Evolutionary conservation across 2,113 vertebrate species (phyloP).

Genomic region (Gymnarchus niloticus): DNA sequence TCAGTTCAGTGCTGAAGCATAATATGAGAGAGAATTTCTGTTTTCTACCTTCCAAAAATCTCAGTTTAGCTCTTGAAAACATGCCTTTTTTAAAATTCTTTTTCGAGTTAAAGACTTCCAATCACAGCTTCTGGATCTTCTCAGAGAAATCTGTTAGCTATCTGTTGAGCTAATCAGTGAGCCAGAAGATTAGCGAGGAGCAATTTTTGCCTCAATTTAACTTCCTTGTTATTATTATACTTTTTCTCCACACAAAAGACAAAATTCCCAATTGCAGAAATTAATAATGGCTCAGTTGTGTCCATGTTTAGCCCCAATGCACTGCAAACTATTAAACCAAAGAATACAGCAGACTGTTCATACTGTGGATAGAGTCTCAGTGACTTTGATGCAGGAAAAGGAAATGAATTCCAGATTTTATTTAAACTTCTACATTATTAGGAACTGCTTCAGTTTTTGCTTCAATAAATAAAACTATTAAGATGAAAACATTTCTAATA

Average conservation of each 20-base stretch:
- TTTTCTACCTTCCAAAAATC: no score
- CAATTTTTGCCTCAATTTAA: no score
- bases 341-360: neutral
- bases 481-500: constrained; percentile 26
- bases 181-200: no score
- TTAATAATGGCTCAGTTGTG: neutral
- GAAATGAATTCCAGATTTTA: constrained; percentile 27
- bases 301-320: neutral
- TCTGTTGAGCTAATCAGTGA: no score
- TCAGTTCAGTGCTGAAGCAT: no score
- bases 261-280: neutral
- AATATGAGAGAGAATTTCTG: no score
- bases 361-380: neutral
- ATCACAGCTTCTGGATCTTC: no score
- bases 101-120: no score
- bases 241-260: neutral
- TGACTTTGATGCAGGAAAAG: neutral
- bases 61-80: no score
- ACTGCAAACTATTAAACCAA: neutral
- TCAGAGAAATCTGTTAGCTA: no score
- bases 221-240: neutral
- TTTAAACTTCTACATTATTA: neutral
- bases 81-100: no score
- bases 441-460: constrained; percentile 22
- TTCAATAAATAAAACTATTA: constrained; percentile 24